A percentile compares a stretch with the other conserved stretches of the same genome.
Conservation (phyloP, 2,888 invertebrate species). For the Limnephilus lunatus region DNA sequence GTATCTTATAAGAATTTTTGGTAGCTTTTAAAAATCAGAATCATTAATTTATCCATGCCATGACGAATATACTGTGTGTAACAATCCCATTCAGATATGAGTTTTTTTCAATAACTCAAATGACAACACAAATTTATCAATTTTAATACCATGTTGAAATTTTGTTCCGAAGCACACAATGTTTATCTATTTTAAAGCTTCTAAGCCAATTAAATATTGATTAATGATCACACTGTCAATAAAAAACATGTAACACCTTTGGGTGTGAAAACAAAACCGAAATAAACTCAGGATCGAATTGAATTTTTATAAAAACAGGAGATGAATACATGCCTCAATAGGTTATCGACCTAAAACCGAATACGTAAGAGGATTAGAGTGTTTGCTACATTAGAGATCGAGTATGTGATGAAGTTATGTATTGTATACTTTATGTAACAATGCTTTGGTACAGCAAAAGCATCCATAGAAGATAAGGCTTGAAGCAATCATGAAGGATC, state of each 20-base stretch:
- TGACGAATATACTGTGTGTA: background rate
- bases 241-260: conserved; percentile 21
- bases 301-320: background rate
- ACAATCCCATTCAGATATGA: background rate
- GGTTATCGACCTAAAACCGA: conserved; percentile 11
- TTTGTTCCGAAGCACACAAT: background rate
- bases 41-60: background rate
- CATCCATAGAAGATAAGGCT: background rate
- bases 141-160: background rate
- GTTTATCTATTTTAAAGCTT: background rate
- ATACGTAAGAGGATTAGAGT: background rate
- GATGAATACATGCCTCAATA: background rate
- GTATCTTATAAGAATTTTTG: too few relatives aligned
- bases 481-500: background rate
- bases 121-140: background rate
- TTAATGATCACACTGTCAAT: background rate
- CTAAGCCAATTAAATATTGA: background rate
- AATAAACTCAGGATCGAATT: background rate
- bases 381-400: background rate
- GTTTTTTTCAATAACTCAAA: background rate
- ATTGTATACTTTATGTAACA: background rate
- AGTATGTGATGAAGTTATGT: background rate
- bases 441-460: background rate
- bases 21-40: background rate
- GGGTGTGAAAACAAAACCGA: conserved; percentile 2